phyloP scores from a whole-genome alignment of 2,797 vertebrate species.

The Australoheros facetus region DNA sequence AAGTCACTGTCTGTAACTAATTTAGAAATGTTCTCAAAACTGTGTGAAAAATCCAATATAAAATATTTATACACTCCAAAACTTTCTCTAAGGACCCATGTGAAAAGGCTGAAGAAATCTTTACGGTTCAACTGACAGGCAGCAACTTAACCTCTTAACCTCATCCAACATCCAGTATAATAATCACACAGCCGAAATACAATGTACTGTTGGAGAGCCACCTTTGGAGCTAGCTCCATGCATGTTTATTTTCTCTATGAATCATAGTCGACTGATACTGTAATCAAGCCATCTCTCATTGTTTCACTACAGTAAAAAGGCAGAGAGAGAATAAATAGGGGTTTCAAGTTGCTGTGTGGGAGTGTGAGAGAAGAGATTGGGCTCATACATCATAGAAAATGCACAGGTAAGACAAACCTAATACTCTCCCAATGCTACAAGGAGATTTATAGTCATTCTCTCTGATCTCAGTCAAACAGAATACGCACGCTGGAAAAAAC shows the following conservation, averaged over 20 bases:
- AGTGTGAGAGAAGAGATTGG: slow-evolving; percentile 44
- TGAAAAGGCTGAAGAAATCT: background rate
- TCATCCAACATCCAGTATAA: slow-evolving; percentile 1
- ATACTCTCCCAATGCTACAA: slow-evolving; percentile 12
- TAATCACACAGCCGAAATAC: slow-evolving; percentile 9
- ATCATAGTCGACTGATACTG: slow-evolving; percentile 41
- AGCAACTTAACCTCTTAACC: slow-evolving; percentile 4
- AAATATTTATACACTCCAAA: background rate
- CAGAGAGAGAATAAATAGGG: slow-evolving; percentile 35
- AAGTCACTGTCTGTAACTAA: background rate
- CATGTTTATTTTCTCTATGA: slow-evolving; percentile 40
- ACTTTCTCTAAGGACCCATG: background rate
- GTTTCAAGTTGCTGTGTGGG: slow-evolving; percentile 50
- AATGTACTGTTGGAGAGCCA: background rate
- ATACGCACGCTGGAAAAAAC: background rate
- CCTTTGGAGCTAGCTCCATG: background rate
- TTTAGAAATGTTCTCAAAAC: background rate
- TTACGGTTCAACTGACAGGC: background rate
- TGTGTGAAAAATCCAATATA: background rate
- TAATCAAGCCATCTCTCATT: slow-evolving; percentile 55
- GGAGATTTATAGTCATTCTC: slow-evolving; percentile 39
- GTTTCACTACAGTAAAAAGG: slow-evolving; percentile 52
- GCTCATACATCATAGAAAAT: slow-evolving; percentile 52
- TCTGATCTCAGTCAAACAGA: background rate
- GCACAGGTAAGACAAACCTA: slow-evolving; percentile 54